A percentile compares a stretch with the other conserved stretches of the same genome.
phyloP scores from a whole-genome alignment of 2,113 vertebrate genomes.

The Vulpes ferrilata region DNA sequence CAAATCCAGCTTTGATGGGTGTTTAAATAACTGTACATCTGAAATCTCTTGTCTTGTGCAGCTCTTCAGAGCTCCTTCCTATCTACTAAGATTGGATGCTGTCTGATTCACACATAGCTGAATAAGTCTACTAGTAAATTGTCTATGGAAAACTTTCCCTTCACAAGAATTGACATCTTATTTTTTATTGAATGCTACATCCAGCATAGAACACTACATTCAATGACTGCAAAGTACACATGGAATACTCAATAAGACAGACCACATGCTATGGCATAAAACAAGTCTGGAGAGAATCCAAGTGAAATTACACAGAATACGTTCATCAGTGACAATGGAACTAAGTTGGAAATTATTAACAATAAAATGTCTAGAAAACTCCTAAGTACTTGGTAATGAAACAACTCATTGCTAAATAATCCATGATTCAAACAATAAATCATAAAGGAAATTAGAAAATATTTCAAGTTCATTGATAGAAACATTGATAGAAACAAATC shows the following conservation, averaged over 20 bases:
- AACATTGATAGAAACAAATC: neutral
- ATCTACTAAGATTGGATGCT: neutral
- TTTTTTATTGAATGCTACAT: neutral
- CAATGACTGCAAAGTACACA: neutral
- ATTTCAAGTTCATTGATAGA: neutral
- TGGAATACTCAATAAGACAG: neutral
- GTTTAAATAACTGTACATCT: neutral
- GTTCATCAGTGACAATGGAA: neutral
- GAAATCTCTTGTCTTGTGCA: neutral
- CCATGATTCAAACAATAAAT: neutral
- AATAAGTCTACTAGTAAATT: neutral
- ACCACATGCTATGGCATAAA: neutral
- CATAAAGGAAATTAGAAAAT: neutral
- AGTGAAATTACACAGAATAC: neutral
- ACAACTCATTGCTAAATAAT: neutral
- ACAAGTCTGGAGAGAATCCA: neutral
- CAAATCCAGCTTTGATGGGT: neutral
- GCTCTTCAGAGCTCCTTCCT: neutral
- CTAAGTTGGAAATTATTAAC: neutral
- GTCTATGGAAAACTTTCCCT: neutral
- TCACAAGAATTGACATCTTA: constrained; percentile 6
- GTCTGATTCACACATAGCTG: neutral
- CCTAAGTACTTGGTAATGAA: neutral
- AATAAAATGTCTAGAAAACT: neutral
- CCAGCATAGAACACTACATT: neutral